Percentiles rank a stretch among this genome's conserved stretches.
These are phyloP conservation scores for Agrotis segetum DNA, from an alignment of 2,888 invertebrate species.

Conservation along the genomic window DNA sequence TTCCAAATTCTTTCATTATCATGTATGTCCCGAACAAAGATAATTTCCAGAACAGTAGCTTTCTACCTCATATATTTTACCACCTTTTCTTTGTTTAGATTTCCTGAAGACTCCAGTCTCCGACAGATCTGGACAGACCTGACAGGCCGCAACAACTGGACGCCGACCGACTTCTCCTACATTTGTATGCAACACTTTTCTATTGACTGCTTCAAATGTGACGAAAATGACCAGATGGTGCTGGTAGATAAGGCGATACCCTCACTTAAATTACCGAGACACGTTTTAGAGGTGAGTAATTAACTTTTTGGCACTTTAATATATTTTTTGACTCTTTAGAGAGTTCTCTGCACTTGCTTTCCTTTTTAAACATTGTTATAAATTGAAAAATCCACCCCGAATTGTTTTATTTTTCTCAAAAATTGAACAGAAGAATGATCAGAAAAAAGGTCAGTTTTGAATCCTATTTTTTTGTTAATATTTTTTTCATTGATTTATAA, in stretches of 20 bases:
- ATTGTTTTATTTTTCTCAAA: conserved; percentile 12
- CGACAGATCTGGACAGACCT: conserved; percentile 87
- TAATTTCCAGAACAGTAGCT: too few relatives aligned
- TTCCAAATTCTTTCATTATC: too few relatives aligned
- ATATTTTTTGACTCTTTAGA: not conserved
- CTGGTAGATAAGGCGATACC: conserved; percentile 84
- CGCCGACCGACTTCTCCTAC: conserved; percentile 87
- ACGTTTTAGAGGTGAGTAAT: conserved; percentile 84
- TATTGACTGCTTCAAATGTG: conserved; percentile 84
- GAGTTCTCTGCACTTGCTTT: not conserved
- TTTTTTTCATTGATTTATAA: not conserved
- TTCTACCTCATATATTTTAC: too few relatives aligned
- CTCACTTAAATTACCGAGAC: conserved; percentile 84
- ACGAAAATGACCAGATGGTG: conserved; percentile 80
- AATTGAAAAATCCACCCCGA: not conserved
- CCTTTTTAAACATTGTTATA: not conserved
- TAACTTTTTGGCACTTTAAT: not conserved
- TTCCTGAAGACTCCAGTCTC: conserved; percentile 83
- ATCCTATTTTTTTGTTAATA: not conserved
- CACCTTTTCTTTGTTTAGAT: conserved; percentile 69
- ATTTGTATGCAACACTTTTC: conserved; percentile 88
- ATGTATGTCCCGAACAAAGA: too few relatives aligned
- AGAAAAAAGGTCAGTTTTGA: conserved; percentile 10
- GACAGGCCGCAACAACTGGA: conserved; percentile 87
- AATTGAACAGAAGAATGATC: conserved; percentile 1